Conservation (phyloP, 1,140 invertebrate genomes). For the Drosophila setifemur region DNA sequence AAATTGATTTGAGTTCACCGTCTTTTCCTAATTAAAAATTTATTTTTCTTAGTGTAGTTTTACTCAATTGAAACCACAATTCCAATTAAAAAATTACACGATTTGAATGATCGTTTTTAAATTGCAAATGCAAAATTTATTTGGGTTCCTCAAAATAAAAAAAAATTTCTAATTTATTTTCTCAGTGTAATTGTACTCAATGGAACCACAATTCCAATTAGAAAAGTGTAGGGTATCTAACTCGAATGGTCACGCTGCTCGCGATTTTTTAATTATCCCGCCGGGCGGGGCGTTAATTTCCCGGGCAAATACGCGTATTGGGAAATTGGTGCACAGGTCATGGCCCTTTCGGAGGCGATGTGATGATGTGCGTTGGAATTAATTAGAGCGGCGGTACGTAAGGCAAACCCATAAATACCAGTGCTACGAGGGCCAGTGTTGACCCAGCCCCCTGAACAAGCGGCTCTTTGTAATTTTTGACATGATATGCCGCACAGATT, state of each 20-base stretch:
- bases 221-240: neutral
- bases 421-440: conserved; percentile 8
- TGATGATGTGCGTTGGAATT: conserved; percentile 49
- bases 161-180: too few relatives aligned
- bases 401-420: conserved; percentile 34
- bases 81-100: too few relatives aligned
- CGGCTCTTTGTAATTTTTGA: conserved; percentile 73
- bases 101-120: too few relatives aligned
- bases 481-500: conserved; percentile 70
- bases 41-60: too few relatives aligned
- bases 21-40: too few relatives aligned
- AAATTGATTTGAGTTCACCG: too few relatives aligned
- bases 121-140: too few relatives aligned
- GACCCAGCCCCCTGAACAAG: conserved; percentile 59
- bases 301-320: conserved; percentile 24
- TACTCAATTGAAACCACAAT: too few relatives aligned
- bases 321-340: conserved; percentile 37
- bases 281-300: conserved; percentile 22
- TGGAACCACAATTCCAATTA: neutral
- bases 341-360: neutral
- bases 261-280: conserved; percentile 29
- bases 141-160: too few relatives aligned
- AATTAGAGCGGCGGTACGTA: conserved; percentile 58
- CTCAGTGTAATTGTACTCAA: too few relatives aligned
- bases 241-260: conserved; percentile 22